A percentile compares a stretch with the other conserved stretches of the same genome.
Conservation (phyloP, 2,888 invertebrate species). For the Nipponacmea schrenckii region DNA sequence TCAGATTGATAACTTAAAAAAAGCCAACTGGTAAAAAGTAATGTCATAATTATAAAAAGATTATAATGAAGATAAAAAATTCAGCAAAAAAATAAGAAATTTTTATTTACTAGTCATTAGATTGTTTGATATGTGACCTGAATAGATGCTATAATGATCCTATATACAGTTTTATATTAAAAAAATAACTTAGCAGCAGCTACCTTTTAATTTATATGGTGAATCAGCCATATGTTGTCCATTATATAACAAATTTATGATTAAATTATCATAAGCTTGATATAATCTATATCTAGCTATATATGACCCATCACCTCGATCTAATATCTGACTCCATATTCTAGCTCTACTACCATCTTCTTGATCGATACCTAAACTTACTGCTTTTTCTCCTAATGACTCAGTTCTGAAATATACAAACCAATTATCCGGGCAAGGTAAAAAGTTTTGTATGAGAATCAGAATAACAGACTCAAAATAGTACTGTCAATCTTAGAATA, state of each 20-base stretch:
- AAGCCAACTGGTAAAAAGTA: no score
- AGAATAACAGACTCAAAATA: no score
- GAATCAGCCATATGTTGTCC: conserved; percentile 75
- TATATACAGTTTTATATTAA: no score
- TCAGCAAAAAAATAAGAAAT: neutral
- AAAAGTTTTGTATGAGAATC: no score
- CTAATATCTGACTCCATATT: conserved; percentile 80
- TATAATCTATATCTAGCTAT: conserved; percentile 47
- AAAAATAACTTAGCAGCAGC: no score
- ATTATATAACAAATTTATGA: conserved; percentile 77
- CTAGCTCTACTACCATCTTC: conserved; percentile 68
- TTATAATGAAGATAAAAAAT: neutral
- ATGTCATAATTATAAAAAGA: no score
- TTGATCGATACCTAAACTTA: conserved; percentile 72
- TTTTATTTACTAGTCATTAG: no score
- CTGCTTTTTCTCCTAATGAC: conserved; percentile 70
- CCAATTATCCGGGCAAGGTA: no score
- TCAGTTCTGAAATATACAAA: conserved; percentile 57
- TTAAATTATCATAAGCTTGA: conserved; percentile 76
- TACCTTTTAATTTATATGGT: conserved; percentile 77
- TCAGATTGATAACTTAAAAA: no score
- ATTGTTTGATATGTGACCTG: no score
- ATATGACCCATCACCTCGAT: conserved; percentile 73
- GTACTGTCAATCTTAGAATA: no score
- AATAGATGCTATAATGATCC: no score